phyloP scores from a whole-genome alignment of 2,113 vertebrate genomes.

The Cyprinus carpio region DNA sequence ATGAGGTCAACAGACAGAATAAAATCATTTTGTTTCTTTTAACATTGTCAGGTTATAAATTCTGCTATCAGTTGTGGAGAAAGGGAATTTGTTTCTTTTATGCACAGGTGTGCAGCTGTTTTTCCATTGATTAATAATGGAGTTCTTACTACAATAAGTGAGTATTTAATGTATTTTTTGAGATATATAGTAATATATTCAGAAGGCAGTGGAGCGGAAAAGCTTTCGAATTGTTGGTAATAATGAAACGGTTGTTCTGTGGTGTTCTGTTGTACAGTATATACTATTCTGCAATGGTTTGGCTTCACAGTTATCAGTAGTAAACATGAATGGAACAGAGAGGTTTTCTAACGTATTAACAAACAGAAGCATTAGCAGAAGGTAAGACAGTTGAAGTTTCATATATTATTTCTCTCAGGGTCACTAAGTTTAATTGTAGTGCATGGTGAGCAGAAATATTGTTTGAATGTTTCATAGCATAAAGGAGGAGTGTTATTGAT shows the following conservation, averaged over 20 bases:
- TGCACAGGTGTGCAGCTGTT: not conserved
- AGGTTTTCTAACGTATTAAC: not conserved
- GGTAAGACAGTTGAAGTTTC: not conserved
- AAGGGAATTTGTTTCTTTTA: not conserved
- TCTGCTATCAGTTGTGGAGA: not conserved
- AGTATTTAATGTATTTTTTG: constrained; percentile 57
- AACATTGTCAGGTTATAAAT: constrained; percentile 7
- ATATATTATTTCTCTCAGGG: not conserved
- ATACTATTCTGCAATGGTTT: not conserved
- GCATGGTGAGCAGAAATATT: not conserved
- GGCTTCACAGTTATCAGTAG: not conserved
- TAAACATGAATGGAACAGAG: too few relatives aligned
- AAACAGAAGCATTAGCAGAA: not conserved
- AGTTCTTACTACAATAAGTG: constrained; percentile 46
- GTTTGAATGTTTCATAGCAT: not conserved
- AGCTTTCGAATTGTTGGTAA: constrained; percentile 22
- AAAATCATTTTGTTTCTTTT: not conserved
- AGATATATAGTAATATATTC: constrained; percentile 39
- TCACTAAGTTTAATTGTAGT: not conserved
- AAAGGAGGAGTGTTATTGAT: not conserved
- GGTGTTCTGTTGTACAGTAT: not conserved
- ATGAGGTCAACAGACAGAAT: not conserved
- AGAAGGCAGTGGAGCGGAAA: constrained; percentile 53
- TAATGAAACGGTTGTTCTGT: constrained; percentile 57
- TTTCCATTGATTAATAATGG: constrained; percentile 41